Evolutionary conservation across 2,113 vertebrate genomes (phyloP).

Genomic region (Maccullochella peelii): DNA sequence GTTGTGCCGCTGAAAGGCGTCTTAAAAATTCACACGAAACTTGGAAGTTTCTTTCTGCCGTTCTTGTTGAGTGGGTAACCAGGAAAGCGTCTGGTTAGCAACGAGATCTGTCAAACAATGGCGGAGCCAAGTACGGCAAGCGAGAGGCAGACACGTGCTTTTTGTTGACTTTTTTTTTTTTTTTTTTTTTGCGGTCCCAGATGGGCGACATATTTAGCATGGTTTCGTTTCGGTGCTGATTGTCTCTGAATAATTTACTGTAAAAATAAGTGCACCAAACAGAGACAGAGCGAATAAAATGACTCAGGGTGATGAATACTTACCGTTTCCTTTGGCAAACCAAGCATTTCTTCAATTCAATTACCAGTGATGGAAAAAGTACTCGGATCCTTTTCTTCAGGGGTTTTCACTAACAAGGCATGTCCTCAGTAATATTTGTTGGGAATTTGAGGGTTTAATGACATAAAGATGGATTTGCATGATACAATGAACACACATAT

Average conservation of each 20-base stretch:
- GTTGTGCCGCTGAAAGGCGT: background rate
- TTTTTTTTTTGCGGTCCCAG: background rate
- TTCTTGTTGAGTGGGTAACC: conserved; percentile 28
- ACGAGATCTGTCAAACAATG: conserved; percentile 61
- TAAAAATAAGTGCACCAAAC: background rate
- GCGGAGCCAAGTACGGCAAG: conserved; percentile 78
- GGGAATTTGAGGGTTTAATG: background rate
- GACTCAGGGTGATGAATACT: background rate
- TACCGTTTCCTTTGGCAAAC: background rate
- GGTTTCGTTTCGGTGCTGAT: conserved; percentile 8
- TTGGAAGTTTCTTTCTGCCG: background rate
- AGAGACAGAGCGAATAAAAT: background rate
- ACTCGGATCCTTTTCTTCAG: background rate
- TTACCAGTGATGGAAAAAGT: background rate
- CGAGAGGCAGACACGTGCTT: conserved; percentile 65
- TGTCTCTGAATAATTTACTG: background rate
- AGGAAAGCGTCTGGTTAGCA: conserved; percentile 59
- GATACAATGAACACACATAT: background rate
- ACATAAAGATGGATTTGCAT: background rate
- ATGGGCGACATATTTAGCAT: background rate
- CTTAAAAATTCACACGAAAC: background rate
- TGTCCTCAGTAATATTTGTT: background rate
- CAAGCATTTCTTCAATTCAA: background rate
- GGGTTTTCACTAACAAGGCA: background rate
- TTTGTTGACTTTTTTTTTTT: conserved; percentile 70